Evolutionary conservation across 2,113 vertebrate genomes (phyloP), one percentile per base, ranked within the genome.

Genomic region (Acrocephalus kingi): DNA sequence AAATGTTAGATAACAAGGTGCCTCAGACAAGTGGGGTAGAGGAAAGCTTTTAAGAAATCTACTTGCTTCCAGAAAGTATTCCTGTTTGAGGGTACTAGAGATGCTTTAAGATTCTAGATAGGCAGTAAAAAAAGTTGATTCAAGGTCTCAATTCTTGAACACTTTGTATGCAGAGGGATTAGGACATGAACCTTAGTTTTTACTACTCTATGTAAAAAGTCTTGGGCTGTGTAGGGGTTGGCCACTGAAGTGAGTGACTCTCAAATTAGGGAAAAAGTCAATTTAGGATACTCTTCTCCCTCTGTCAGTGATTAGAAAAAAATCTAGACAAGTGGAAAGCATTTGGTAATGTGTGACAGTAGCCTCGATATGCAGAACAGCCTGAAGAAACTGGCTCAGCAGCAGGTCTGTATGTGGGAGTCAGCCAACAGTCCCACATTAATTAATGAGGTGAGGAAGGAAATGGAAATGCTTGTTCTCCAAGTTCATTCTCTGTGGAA

Each of bases 381-480:
- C 86, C 48, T 3, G 1, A 21, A 87, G 89, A 92, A 87, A 89
- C 45, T 37, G 66, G 45, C 73, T 95, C 62, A 92, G 77, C 49
- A 58, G 84, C 71, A 76, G 58, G 68, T 92, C 73, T 55, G 19
- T 41, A 28, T 23, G 76, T 94, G 58, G 81, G 94, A 91, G 87
- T 89, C 58, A 85, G 89, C 91, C 62, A 89, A 17, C 30, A 49
- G 56, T 82, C 58, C 80, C 46, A 31, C 51, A 15, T 84, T 90
- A 94, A 69, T 93, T 78, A 94, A 89, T 72, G 87, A 87, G 49
- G 58, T 87, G 91, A 95, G 87, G 77, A 87, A 79, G 61, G 48
- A 93, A 88, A 71, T 74, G 79, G 59, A 90, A 93, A 49, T 54
- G 22, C 55, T 51, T 51, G 24, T 39, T 76, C 62, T 94, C 41